Conservation (phyloP, 2,888 invertebrate species). For the Laspeyria flexula region DNA sequence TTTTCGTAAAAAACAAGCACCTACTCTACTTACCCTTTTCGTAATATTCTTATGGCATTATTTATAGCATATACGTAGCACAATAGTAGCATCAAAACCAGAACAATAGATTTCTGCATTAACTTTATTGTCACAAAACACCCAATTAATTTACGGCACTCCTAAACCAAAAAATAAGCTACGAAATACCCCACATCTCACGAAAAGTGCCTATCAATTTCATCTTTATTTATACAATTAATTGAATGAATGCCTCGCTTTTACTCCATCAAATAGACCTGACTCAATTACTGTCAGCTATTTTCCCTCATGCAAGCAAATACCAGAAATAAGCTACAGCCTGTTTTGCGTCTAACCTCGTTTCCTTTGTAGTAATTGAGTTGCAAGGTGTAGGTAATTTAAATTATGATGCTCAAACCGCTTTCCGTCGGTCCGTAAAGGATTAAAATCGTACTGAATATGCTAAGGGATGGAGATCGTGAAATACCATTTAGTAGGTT, state of each 20-base stretch:
- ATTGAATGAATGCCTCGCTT: constrained; percentile 7
- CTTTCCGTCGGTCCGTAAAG: background rate
- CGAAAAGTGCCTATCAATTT: constrained; percentile 7
- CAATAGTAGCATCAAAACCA: background rate
- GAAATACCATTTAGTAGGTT: too few relatives aligned
- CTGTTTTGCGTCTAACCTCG: constrained; percentile 11
- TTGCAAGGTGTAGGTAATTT: constrained; percentile 15
- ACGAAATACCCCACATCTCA: background rate
- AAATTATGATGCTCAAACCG: constrained; percentile 8
- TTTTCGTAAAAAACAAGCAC: too few relatives aligned
- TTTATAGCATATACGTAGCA: too few relatives aligned
- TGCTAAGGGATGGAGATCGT: too few relatives aligned
- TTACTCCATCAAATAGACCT: background rate
- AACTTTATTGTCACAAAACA: background rate
- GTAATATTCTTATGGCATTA: too few relatives aligned
- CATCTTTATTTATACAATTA: constrained; percentile 2
- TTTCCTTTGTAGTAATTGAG: constrained; percentile 19
- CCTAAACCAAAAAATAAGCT: background rate
- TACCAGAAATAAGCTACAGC: constrained; percentile 13
- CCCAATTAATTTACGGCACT: background rate
- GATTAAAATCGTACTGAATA: too few relatives aligned
- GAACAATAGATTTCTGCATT: too few relatives aligned
- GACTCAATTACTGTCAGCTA: background rate
- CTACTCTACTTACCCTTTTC: too few relatives aligned
- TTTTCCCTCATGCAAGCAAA: background rate